Evolutionary conservation across 2,888 invertebrate species (phyloP).

Genomic region (Drosophila setosimentum): DNA sequence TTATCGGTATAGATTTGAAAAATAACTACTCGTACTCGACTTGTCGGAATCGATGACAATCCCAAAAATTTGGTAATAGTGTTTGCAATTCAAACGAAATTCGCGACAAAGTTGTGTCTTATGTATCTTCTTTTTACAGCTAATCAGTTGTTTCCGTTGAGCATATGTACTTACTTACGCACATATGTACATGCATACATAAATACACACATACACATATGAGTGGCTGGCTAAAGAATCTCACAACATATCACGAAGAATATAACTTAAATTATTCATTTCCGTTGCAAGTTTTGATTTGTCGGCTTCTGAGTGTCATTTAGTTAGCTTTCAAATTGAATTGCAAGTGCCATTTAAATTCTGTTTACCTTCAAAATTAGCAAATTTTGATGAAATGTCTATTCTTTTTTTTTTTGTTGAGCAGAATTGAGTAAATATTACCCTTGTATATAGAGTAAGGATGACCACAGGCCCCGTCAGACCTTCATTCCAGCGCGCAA

Average conservation of each 20-base stretch:
- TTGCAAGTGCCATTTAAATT: slow-evolving; percentile 5
- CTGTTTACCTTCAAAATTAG: slow-evolving; percentile 23
- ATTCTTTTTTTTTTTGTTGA: neutral
- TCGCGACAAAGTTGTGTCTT: neutral
- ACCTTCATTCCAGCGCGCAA: slow-evolving; percentile 8
- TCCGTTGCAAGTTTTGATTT: slow-evolving; percentile 23
- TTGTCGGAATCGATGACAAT: neutral
- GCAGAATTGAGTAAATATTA: slow-evolving; percentile 20
- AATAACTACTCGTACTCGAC: neutral
- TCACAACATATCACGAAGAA: neutral
- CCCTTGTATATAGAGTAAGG: neutral
- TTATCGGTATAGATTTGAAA: neutral
- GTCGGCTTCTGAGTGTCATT: slow-evolving; percentile 12
- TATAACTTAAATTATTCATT: slow-evolving; percentile 30
- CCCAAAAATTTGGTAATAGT: neutral
- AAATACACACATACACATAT: neutral
- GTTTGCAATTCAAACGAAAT: neutral
- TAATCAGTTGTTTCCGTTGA: slow-evolving; percentile 14
- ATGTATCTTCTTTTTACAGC: neutral
- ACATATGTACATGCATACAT: neutral
- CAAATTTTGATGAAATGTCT: neutral
- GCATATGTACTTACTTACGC: neutral
- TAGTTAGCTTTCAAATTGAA: neutral
- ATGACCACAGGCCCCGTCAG: slow-evolving; percentile 1
- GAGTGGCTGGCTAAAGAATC: slow-evolving; percentile 1